Conservation (phyloP, 2,113 vertebrate species). For the Pelecanus crispus region DNA sequence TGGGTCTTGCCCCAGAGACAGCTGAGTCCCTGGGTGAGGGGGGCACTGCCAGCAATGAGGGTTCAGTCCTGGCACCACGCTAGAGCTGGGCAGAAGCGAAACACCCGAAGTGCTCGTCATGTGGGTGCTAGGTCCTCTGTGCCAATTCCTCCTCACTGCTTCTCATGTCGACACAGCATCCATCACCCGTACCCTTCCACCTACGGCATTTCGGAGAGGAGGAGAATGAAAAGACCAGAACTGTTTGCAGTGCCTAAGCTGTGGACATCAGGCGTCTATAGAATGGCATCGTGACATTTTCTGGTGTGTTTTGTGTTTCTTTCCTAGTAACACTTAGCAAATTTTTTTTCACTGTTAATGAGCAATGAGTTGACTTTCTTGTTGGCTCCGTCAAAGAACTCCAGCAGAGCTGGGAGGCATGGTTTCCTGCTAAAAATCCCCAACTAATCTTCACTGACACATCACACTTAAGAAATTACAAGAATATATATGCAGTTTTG, state of each 20-base stretch:
- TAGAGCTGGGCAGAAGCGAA: background rate
- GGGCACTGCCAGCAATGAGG: background rate
- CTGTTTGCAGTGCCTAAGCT: background rate
- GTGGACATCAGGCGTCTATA: background rate
- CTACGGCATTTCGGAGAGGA: background rate
- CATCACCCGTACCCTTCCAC: background rate
- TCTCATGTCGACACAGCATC: rapidly evolving
- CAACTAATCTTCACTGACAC: background rate
- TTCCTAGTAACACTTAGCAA: background rate
- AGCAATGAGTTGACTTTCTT: background rate
- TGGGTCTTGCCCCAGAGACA: background rate
- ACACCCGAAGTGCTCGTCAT: background rate
- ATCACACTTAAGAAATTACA: background rate
- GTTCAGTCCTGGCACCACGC: background rate
- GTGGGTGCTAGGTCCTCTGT: background rate
- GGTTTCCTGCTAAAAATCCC: background rate
- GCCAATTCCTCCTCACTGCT: background rate
- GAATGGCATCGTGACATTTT: background rate
- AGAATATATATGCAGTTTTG: background rate
- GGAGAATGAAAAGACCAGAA: background rate
- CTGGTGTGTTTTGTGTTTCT: background rate
- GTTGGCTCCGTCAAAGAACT: background rate
- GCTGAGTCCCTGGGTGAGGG: background rate
- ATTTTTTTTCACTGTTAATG: background rate
- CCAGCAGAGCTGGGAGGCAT: background rate